These are phyloP conservation scores for Oreochromis tanganicae DNA, from an alignment of 2,113 vertebrate genomes.

Conservation along the genomic window DNA sequence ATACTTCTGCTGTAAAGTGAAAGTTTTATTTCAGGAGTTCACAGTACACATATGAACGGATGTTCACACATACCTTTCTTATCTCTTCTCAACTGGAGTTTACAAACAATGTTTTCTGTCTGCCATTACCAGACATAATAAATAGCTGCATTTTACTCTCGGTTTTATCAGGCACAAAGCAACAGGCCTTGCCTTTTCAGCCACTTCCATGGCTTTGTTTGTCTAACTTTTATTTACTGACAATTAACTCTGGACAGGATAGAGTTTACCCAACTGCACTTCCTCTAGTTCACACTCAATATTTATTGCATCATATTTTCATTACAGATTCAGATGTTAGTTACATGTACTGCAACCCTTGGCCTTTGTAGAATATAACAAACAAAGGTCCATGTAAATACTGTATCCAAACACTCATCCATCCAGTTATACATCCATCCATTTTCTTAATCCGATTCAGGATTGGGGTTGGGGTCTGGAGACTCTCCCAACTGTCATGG, in stretches of 20 bases:
- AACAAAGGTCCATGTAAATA: background rate
- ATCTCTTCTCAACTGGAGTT: background rate
- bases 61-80: background rate
- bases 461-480: background rate
- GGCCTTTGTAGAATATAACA: background rate
- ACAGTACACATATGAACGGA: background rate
- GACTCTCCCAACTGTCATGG: background rate
- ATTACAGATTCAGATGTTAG: background rate
- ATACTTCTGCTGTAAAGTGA: background rate
- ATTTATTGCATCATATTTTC: background rate
- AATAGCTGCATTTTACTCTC: background rate
- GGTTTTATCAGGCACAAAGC: background rate
- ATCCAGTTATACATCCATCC: background rate
- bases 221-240: background rate
- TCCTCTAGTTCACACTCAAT: background rate
- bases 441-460: background rate
- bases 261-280: background rate
- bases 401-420: background rate
- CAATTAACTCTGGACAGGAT: background rate
- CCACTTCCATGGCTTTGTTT: background rate
- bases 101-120: background rate
- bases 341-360: background rate
- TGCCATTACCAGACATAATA: background rate
- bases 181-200: background rate
- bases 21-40: background rate